Evolutionary conservation across 1,140 invertebrate genomes (phyloP), one percentile per base, ranked within the genome.

Genomic region (Delia radicum): DNA sequence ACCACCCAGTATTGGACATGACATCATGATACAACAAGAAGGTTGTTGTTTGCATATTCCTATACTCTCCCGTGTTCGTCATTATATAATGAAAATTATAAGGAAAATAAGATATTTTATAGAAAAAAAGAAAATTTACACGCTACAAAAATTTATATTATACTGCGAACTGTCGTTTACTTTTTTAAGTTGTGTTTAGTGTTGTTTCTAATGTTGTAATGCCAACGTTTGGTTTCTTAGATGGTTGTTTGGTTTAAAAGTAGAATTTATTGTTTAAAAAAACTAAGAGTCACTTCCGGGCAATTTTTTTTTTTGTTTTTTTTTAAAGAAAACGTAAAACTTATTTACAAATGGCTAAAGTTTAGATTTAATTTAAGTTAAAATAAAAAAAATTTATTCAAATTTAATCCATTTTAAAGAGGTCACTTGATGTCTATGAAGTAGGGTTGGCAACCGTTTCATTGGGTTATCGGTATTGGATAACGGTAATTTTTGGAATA

Each of bases 1-100:
- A 33, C 65, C 65, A 69, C 65, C 29, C 65, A 69, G 65, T 33
- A 33, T 55, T 69, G 21, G 65, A 69, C 65, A 69, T 69, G 65
- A 69, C 65, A 69, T 69, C 65, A 69, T 33, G 65, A 69, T 69
- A 69, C 46, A 55, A 55, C 18, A 55, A 55, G 46, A 55, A 18
- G 46, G 15, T 55, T 55, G 46, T 55, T 55, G 31, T 33, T 55
- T 15, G n/a, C 46, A 55, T 55, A 18, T 55, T 55, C 18, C 46
- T n/a, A n/a, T n/a, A 55, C 21, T 15, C 46, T 55, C 21, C 46
- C 18, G 46, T 55, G 46, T 55, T 2, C 21, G 37, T 3, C 46
- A n/a, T n/a, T 18, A 55, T 18, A 18, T 55, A 55, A 55, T 21
- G 15, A 18, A 24, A 15, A 55, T 18, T 3, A 18, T 4, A 18